Conservation (phyloP, 1,140 invertebrate species). For the Drosophila pseudoobscura region DNA sequence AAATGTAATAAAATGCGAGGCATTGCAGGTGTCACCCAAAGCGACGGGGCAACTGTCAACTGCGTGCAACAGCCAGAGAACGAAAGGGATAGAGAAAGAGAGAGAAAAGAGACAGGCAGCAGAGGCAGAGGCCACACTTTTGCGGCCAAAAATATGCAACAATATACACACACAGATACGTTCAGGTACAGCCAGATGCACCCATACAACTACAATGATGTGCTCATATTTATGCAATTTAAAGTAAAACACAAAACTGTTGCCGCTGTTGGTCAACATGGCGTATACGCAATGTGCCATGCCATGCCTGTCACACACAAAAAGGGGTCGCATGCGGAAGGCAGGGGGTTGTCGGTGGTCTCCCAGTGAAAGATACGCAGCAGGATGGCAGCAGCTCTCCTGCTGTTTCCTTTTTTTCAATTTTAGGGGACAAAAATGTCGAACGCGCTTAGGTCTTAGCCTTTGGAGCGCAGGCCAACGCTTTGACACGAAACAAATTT, state of each 20-base stretch:
- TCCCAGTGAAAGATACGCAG: slow-evolving; percentile 25
- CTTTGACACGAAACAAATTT: slow-evolving; percentile 82
- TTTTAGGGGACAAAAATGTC: slow-evolving; percentile 70
- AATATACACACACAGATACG: slow-evolving; percentile 18
- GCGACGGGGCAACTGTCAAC: slow-evolving; percentile 66
- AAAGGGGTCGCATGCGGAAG: background rate
- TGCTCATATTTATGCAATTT: slow-evolving; percentile 78
- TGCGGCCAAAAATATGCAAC: slow-evolving; percentile 73
- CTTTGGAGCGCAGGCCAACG: slow-evolving; percentile 49
- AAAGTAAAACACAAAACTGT: slow-evolving; percentile 79
- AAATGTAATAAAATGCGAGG: slow-evolving; percentile 78
- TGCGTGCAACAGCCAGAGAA: slow-evolving; percentile 5
- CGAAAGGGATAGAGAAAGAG: background rate
- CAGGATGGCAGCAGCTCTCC: slow-evolving; percentile 49
- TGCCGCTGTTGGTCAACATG: slow-evolving; percentile 70
- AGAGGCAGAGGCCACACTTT: slow-evolving; percentile 62
- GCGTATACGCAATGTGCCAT: slow-evolving; percentile 70
- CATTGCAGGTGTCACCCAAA: slow-evolving; percentile 73
- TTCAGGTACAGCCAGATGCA: slow-evolving; percentile 4
- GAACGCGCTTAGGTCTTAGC: slow-evolving; percentile 72
- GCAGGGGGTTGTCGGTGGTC: background rate
- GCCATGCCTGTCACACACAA: slow-evolving; percentile 45
- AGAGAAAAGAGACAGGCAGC: slow-evolving; percentile 29
- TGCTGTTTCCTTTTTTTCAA: slow-evolving; percentile 58
- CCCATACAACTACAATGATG: slow-evolving; percentile 21